Evolutionary conservation across 2,113 vertebrate species (phyloP).

Genomic region (Zapus hudsonius): DNA sequence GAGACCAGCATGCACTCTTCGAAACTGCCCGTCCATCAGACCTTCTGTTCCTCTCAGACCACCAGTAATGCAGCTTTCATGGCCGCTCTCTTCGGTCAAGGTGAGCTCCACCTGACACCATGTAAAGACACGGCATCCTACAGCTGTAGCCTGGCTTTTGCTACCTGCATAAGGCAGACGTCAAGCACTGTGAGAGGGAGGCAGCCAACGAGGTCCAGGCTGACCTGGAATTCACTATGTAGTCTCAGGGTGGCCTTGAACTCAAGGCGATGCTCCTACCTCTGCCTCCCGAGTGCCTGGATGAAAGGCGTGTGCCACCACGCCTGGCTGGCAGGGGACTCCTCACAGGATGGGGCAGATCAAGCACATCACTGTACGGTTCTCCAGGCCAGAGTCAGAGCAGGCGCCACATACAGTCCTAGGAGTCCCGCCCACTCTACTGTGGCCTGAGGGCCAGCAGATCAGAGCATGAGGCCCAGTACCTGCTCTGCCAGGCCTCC

Average conservation of each 20-base stretch:
- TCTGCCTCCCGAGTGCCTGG: too few species aligned
- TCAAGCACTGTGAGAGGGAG: slow-evolving; percentile 95
- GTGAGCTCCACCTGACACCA: slow-evolving; percentile 97
- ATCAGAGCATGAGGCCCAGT: slow-evolving; percentile 96
- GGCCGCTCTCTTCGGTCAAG: too few species aligned
- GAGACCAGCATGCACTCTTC: too few species aligned
- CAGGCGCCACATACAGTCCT: slow-evolving; percentile 95
- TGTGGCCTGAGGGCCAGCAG: slow-evolving; percentile 92
- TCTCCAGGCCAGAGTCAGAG: slow-evolving; percentile 95
- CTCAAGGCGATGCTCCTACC: too few species aligned
- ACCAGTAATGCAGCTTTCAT: too few species aligned
- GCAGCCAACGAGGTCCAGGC: slow-evolving; percentile 95
- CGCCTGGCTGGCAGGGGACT: too few species aligned
- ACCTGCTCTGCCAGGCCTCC: slow-evolving; percentile 94
- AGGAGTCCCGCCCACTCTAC: slow-evolving; percentile 96
- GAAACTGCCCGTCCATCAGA: too few species aligned
- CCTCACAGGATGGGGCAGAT: slow-evolving; percentile 97
- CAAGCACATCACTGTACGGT: slow-evolving; percentile 98
- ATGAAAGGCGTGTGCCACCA: too few species aligned
- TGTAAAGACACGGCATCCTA: slow-evolving; percentile 96
- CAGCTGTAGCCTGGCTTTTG: slow-evolving; percentile 97
- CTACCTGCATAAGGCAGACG: slow-evolving; percentile 97
- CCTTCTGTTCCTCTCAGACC: too few species aligned
- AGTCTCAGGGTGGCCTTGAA: too few species aligned
- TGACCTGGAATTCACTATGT: too few species aligned